Percentiles rank a stretch among this genome's conserved stretches.
Conservation (phyloP, 2,888 invertebrate genomes). For the Quadroppia sp. region DNA sequence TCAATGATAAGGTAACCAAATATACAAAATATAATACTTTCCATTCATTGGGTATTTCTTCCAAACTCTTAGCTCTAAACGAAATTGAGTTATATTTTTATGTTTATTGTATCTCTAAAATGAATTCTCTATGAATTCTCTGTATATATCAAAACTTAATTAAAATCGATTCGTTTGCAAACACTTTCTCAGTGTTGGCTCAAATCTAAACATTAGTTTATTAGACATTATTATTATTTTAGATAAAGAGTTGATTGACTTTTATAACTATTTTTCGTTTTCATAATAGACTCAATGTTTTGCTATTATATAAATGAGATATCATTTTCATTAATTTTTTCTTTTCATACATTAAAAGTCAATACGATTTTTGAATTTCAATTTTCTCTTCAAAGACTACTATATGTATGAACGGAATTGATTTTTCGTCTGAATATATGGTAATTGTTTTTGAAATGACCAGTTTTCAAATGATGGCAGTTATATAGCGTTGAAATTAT, state of each 20-base stretch:
- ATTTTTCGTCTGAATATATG: too few species aligned
- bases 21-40: background rate
- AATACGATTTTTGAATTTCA: conserved; percentile 3
- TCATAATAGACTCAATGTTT: background rate
- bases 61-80: too few species aligned
- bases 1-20: background rate
- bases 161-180: conserved; percentile 17
- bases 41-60: background rate
- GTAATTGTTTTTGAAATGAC: too few species aligned
- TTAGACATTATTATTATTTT: conserved; percentile 15
- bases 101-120: background rate
- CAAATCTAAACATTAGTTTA: background rate
- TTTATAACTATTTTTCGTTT: conserved; percentile 5
- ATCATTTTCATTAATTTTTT: conserved; percentile 2
- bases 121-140: conserved; percentile 9
- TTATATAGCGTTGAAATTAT: too few species aligned
- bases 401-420: too few species aligned
- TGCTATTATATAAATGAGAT: background rate
- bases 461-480: too few species aligned
- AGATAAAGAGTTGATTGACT: conserved; percentile 24
- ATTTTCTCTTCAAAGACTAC: too few species aligned
- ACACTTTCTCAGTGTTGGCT: background rate
- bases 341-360: background rate
- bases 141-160: conserved; percentile 22
- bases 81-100: too few species aligned